A percentile compares a stretch with the other conserved stretches of the same genome.
Evolutionary conservation across 2,113 vertebrate genomes (phyloP).

Genomic region (Rynchops niger): DNA sequence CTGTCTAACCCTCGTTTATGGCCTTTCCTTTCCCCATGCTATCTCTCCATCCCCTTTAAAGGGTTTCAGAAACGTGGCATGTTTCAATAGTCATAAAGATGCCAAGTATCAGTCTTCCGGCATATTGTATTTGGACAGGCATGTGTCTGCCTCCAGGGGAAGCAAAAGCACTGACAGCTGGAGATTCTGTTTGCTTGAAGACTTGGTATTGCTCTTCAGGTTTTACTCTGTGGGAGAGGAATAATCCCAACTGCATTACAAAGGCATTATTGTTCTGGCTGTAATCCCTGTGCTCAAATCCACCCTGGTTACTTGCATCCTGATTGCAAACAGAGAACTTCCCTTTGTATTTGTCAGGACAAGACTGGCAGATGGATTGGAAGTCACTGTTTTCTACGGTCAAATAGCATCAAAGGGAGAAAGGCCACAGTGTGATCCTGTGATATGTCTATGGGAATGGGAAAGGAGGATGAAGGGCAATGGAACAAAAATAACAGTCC

Average conservation of each 20-base stretch:
- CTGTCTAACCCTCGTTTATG: not conserved
- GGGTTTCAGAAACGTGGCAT: not conserved
- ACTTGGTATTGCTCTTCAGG: constrained; percentile 27
- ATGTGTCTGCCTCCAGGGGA: constrained; percentile 22
- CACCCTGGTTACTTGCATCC: not conserved
- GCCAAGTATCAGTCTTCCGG: not conserved
- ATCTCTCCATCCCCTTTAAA: not conserved
- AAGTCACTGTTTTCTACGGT: not conserved
- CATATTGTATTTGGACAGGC: constrained; percentile 37
- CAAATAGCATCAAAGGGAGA: not conserved
- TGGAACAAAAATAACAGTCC: not conserved
- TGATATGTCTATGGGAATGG: not conserved
- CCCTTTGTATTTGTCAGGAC: not conserved
- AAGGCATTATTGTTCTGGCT: constrained; percentile 51
- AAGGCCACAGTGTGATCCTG: not conserved
- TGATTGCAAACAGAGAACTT: not conserved
- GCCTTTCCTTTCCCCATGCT: not conserved
- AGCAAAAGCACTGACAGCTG: constrained; percentile 38
- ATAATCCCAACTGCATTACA: constrained; percentile 60
- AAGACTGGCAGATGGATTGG: not conserved
- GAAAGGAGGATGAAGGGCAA: not conserved
- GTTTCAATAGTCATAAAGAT: not conserved
- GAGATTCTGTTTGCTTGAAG: constrained; percentile 47
- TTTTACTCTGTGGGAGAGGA: constrained; percentile 41
- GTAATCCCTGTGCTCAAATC: constrained; percentile 53